Evolutionary conservation across 2,113 vertebrate species (phyloP).

Genomic region (Gymnobelideus leadbeateri): DNA sequence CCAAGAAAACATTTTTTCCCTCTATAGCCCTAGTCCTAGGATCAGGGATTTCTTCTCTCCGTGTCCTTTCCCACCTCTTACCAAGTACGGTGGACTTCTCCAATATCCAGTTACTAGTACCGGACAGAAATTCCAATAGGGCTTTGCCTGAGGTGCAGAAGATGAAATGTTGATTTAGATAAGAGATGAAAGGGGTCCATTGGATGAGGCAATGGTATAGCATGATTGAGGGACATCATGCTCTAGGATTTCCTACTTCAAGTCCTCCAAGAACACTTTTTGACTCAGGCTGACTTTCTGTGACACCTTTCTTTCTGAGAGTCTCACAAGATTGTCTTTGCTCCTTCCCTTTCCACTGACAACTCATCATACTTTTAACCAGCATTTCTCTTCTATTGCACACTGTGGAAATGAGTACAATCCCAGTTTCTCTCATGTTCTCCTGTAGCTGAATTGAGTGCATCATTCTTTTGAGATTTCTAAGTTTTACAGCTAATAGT

Average conservation of each 20-base stretch:
- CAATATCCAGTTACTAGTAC: background rate
- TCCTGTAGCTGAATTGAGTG: background rate
- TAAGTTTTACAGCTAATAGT: background rate
- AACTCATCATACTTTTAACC: background rate
- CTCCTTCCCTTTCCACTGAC: background rate
- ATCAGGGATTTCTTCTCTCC: background rate
- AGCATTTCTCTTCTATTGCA: background rate
- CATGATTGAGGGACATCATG: background rate
- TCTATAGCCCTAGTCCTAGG: background rate
- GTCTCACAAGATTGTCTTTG: background rate
- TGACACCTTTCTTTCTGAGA: background rate
- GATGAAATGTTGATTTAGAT: background rate
- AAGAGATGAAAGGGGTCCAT: background rate
- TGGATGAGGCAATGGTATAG: background rate
- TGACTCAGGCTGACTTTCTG: background rate
- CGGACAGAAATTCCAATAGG: background rate
- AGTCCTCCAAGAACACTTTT: background rate
- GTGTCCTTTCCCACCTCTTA: background rate
- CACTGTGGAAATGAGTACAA: background rate
- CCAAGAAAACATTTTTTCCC: background rate
- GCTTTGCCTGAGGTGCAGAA: background rate
- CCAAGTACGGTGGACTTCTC: background rate
- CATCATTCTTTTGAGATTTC: constrained; percentile 1
- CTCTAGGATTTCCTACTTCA: background rate
- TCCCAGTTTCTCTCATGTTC: background rate